Conservation (phyloP, 2,888 invertebrate genomes). For the Tortrix viridana region DNA sequence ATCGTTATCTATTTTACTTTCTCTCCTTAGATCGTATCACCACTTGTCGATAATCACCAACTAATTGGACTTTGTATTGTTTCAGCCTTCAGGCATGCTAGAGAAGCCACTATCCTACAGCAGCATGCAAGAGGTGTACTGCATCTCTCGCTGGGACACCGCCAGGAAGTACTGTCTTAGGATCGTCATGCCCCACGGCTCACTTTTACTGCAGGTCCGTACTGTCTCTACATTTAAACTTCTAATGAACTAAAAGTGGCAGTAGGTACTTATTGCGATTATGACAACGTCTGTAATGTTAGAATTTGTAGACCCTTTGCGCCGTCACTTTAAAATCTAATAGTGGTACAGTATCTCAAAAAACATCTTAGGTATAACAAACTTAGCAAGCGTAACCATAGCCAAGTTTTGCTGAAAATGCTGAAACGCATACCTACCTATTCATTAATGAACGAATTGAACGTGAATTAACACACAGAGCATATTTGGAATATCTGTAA, state of each 20-base stretch:
- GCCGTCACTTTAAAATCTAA: too few relatives aligned
- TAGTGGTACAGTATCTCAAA: too few relatives aligned
- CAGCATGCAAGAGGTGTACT: slow-evolving; percentile 90
- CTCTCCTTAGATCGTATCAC: too few relatives aligned
- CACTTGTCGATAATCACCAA: neutral
- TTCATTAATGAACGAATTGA: too few relatives aligned
- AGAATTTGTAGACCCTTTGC: too few relatives aligned
- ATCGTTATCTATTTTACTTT: too few relatives aligned
- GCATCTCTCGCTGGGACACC: slow-evolving; percentile 90
- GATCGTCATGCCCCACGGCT: slow-evolving; percentile 90
- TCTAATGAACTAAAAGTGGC: neutral
- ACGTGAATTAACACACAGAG: neutral
- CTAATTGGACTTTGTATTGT: slow-evolving; percentile 32
- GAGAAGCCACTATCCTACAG: slow-evolving; percentile 88
- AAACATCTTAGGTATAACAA: too few relatives aligned
- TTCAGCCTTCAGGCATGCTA: slow-evolving; percentile 86
- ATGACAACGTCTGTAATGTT: neutral
- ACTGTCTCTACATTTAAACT: neutral
- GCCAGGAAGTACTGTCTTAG: slow-evolving; percentile 92
- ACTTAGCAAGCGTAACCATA: too few relatives aligned
- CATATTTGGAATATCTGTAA: slow-evolving; percentile 16
- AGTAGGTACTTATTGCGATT: neutral
- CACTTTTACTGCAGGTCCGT: slow-evolving; percentile 87
- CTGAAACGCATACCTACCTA: too few relatives aligned
- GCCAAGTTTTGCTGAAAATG: too few relatives aligned